Base-by-base conservation (phyloP, 2,113 vertebrate genomes). In the Leptodactylus fuscus region DNA sequence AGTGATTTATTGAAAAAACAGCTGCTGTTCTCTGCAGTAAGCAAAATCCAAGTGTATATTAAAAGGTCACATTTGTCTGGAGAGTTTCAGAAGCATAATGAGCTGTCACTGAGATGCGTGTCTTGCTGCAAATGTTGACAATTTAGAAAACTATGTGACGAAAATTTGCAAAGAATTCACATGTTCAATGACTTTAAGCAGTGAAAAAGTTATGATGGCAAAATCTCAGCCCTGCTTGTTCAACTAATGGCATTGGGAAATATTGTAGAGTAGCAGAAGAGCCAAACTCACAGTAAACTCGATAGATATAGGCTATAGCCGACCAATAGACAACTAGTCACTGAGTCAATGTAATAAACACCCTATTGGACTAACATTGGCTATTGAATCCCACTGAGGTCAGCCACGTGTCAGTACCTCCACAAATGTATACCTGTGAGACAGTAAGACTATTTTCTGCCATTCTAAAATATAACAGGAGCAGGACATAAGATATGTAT, bases 11-110 rank as follows among this genome's bases (percentile, higher is more conserved):
- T 74, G 69, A 77, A 44, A 46, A 51, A 8, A 38, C 20, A 27
- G 27, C 24, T 34, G 53, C 58, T 2, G 41, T 38, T 67, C 60
- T 78, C 73, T 32, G 70, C 46, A 46, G 73, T 65, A 77, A 77
- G 70, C 32, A 32, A 76, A 87, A 75, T 69, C 20, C 81, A 27
- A 51, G 38, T 41, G 55, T 49, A 76, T 77, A 69, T 70, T 36
- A 53, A 76, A 65, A 77, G 67, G 67, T 78, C 81, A 77, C 53
- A 69, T 77, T 79, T 62, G 34, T 71, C 74, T 83, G 36, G 32
- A 48, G 65, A 82, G 49, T 74, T 75, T 20, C 38, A 62, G 44
- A 51, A 20, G 41, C 27, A 69, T 85, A 85, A 85, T 85, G 58
- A 85, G 83, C 58, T 78, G 74, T 78, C 58, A 77, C 13, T 24